Percentiles rank a stretch among this genome's conserved stretches.
Conservation (phyloP, 2,888 invertebrate species). For the Nasonovia ribisnigri region DNA sequence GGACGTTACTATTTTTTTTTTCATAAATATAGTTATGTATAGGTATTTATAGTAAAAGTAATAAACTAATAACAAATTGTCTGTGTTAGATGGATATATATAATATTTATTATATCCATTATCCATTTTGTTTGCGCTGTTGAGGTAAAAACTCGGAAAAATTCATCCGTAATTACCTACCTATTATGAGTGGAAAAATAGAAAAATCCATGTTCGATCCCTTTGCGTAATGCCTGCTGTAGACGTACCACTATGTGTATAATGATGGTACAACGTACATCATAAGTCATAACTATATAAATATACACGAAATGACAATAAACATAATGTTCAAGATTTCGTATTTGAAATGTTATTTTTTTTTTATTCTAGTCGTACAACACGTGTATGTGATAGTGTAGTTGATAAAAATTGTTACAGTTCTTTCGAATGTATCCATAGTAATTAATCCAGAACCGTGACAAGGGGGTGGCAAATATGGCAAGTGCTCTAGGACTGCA, state of each 20-base stretch:
- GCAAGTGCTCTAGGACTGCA: too few species aligned
- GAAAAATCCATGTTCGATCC: background rate
- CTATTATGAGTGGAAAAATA: background rate
- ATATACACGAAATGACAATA: background rate
- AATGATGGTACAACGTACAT: background rate
- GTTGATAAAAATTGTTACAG: background rate
- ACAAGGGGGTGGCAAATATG: too few species aligned
- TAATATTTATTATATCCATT: background rate
- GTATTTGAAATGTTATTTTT: background rate
- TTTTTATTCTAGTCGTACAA: background rate
- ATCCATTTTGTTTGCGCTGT: background rate
- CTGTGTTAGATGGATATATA: background rate
- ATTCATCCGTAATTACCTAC: background rate
- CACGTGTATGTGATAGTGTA: background rate
- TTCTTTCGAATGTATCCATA: background rate
- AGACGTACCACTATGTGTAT: background rate
- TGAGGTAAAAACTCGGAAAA: background rate
- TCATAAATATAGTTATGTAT: background rate
- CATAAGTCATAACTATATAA: background rate
- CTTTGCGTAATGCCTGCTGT: background rate
- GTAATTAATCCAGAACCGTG: too few species aligned
- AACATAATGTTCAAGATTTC: background rate
- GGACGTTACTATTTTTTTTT: background rate
- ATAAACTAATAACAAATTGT: background rate
- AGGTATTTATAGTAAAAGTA: background rate